These are phyloP conservation scores for Propithecus perrieri DNA, from an alignment of 2,797 vertebrate species.

Conservation along the genomic window DNA sequence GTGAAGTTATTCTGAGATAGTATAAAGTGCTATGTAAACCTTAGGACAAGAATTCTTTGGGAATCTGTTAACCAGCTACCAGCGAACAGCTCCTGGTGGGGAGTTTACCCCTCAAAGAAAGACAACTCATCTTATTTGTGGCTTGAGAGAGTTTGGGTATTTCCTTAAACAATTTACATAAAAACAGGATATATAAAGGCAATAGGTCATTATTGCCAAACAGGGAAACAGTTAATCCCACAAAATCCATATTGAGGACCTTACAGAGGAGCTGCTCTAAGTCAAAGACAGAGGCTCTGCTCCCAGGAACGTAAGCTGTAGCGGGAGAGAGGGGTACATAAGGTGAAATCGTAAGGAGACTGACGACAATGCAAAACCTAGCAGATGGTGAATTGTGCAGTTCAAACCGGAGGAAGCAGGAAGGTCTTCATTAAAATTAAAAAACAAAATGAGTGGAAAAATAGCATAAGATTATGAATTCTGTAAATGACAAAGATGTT, in stretches of 20 bases:
- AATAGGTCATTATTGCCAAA: background rate
- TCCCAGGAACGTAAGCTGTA: background rate
- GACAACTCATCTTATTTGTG: background rate
- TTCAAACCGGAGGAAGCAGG: background rate
- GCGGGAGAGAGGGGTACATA: too few relatives aligned
- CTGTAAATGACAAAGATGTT: background rate
- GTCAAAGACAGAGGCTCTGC: background rate
- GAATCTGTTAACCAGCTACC: background rate
- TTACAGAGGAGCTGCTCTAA: background rate
- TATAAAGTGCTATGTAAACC: background rate
- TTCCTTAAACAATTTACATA: background rate
- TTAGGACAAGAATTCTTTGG: background rate
- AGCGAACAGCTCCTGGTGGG: background rate
- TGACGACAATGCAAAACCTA: background rate
- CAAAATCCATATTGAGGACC: background rate
- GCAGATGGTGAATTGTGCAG: background rate
- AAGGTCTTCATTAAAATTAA: background rate
- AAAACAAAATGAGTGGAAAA: background rate
- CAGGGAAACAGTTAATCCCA: background rate
- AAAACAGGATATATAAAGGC: background rate
- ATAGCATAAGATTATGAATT: background rate
- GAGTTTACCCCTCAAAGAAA: background rate
- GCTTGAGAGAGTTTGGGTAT: background rate
- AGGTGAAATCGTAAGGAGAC: background rate
- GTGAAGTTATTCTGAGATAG: background rate